Conservation (phyloP, 2,797 vertebrate species). For the Dipus sagitta region DNA sequence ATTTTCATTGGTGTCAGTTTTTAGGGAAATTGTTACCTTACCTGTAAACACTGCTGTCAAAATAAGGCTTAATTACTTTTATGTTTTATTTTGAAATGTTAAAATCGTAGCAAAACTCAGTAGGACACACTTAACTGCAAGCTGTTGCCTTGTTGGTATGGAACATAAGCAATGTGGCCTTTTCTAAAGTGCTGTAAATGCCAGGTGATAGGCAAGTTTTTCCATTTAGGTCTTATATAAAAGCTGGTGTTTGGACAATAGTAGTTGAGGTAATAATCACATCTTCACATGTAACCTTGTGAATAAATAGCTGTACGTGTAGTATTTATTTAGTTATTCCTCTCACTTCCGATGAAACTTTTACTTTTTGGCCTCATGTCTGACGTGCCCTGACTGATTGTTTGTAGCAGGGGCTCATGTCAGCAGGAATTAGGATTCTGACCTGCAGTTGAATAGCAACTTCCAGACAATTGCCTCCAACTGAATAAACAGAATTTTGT, state of each 20-base stretch:
- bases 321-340: neutral
- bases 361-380: neutral
- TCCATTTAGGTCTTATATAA: neutral
- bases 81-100: neutral
- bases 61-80: neutral
- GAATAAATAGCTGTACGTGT: neutral
- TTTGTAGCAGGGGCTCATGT: neutral
- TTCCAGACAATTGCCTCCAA: neutral
- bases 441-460: neutral
- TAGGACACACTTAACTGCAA: neutral
- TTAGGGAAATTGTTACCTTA: neutral
- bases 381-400: neutral
- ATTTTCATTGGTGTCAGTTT: neutral
- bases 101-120: constrained; percentile 31
- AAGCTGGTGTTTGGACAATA: neutral
- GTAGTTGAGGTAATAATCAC: neutral
- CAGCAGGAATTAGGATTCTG: neutral
- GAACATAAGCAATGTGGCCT: neutral
- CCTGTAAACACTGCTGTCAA: neutral
- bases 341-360: neutral
- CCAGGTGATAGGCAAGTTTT: neutral
- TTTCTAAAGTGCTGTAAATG: neutral
- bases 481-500: neutral
- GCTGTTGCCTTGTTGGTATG: neutral
- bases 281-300: neutral